Percentiles rank a stretch among this genome's conserved stretches.
Evolutionary conservation across 1,140 invertebrate genomes (phyloP).

Genomic region (Achroia grisella): DNA sequence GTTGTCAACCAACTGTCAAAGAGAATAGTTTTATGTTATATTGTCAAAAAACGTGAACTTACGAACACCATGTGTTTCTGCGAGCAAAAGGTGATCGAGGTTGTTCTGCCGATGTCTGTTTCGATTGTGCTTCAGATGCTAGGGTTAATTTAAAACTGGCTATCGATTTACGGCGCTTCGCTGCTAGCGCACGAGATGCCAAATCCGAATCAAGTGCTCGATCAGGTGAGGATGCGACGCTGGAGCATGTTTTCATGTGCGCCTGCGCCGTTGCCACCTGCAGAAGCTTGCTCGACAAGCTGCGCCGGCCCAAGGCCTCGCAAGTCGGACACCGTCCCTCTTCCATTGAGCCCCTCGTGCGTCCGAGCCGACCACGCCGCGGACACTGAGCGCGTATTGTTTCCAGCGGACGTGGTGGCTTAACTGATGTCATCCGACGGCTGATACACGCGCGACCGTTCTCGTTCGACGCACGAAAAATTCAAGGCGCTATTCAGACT

Average conservation of each 20-base stretch:
- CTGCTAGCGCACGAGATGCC: slow-evolving; percentile 56
- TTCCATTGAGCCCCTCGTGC: slow-evolving; percentile 63
- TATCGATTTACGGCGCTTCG: slow-evolving; percentile 63
- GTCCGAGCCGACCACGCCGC: slow-evolving; percentile 52
- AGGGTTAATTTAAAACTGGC: slow-evolving; percentile 56
- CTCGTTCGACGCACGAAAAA: slow-evolving; percentile 47
- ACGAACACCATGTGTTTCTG: slow-evolving; percentile 73
- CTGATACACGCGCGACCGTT: slow-evolving; percentile 51
- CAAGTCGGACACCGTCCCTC: slow-evolving; percentile 62
- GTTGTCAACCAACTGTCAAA: not conserved
- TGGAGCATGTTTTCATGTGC: slow-evolving; percentile 57
- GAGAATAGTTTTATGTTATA: not conserved
- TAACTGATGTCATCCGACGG: slow-evolving; percentile 69
- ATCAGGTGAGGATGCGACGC: slow-evolving; percentile 36
- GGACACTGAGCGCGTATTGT: slow-evolving; percentile 63
- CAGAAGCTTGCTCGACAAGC: slow-evolving; percentile 57
- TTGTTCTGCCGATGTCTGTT: slow-evolving; percentile 30
- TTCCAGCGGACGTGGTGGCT: slow-evolving; percentile 56
- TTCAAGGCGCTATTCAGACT: slow-evolving; percentile 43
- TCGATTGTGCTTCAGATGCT: slow-evolving; percentile 35
- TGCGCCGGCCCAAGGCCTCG: slow-evolving; percentile 58
- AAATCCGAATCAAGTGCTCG: slow-evolving; percentile 44
- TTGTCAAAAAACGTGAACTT: slow-evolving; percentile 32
- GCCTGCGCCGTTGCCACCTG: slow-evolving; percentile 66
- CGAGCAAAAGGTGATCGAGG: slow-evolving; percentile 44